Conservation (phyloP, 2,113 vertebrate genomes). For the Psittacula cyanocephala region DNA sequence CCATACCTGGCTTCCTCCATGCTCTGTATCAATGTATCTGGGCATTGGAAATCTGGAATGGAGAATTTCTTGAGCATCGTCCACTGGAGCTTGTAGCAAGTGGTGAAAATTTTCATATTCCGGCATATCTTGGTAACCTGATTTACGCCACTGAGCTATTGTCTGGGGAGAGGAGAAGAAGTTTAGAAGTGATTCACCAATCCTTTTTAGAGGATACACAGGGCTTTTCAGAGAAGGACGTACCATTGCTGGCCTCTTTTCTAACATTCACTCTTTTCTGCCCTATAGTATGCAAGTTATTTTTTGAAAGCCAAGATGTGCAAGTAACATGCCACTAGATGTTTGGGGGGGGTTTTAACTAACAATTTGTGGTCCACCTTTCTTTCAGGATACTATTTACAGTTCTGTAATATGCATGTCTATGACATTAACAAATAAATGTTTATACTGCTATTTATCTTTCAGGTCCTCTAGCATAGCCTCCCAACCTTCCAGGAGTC, state of each 20-base stretch:
- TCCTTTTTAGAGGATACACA: background rate
- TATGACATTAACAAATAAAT: background rate
- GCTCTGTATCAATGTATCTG: conserved; percentile 95
- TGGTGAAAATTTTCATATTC: conserved; percentile 96
- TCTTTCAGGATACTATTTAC: background rate
- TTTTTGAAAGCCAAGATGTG: background rate
- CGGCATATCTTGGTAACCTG: conserved; percentile 93
- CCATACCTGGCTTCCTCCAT: conserved; percentile 94
- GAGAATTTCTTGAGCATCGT: conserved; percentile 96
- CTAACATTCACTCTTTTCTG: background rate
- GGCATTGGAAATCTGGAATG: conserved; percentile 97
- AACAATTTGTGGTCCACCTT: background rate
- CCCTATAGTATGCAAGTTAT: background rate
- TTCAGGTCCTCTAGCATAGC: background rate
- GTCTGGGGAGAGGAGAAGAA: conserved; percentile 79
- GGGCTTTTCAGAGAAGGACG: background rate
- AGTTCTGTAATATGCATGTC: background rate
- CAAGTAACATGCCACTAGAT: background rate
- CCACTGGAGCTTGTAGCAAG: conserved; percentile 91
- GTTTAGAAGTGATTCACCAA: background rate
- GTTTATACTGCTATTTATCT: background rate
- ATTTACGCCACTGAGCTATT: conserved; percentile 95
- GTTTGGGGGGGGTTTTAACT: background rate
- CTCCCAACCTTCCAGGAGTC: background rate
- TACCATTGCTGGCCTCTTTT: background rate